Percentiles rank a stretch among this genome's conserved stretches.
Conservation (phyloP, 2,888 invertebrate genomes). For the Rhaphigaster nebulosa region DNA sequence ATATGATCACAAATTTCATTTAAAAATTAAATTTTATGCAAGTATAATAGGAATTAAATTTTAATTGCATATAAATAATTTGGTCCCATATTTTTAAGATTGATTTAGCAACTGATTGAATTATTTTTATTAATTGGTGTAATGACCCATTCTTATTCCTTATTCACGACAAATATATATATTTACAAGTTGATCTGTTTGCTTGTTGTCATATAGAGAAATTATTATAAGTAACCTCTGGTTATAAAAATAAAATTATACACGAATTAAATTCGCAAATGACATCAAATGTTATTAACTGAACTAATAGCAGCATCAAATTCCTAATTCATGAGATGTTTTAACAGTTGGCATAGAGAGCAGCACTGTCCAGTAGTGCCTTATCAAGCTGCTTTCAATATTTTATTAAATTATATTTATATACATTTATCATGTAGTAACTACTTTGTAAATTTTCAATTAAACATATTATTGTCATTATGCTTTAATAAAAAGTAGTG, state of each 20-base stretch:
- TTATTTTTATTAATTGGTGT: background rate
- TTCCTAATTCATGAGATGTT: background rate
- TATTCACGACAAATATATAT: background rate
- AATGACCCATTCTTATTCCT: background rate
- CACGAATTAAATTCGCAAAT: background rate
- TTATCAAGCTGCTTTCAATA: background rate
- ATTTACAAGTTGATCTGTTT: too few species aligned
- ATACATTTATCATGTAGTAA: background rate
- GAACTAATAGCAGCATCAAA: background rate
- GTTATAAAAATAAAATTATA: background rate
- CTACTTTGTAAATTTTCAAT: background rate
- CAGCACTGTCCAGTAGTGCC: background rate
- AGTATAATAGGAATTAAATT: background rate
- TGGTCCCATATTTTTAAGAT: background rate
- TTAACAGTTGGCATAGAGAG: background rate
- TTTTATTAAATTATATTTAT: background rate
- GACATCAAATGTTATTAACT: background rate
- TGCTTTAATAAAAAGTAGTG: background rate
- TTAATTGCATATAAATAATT: background rate
- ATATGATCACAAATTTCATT: background rate
- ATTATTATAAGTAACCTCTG: background rate
- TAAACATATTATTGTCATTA: background rate
- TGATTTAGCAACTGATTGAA: background rate
- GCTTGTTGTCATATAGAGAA: too few species aligned
- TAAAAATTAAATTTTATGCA: background rate